Evolutionary conservation across 2,113 vertebrate species (phyloP), one percentile per base, ranked within the genome.

Genomic region (Cnemophilus loriae): DNA sequence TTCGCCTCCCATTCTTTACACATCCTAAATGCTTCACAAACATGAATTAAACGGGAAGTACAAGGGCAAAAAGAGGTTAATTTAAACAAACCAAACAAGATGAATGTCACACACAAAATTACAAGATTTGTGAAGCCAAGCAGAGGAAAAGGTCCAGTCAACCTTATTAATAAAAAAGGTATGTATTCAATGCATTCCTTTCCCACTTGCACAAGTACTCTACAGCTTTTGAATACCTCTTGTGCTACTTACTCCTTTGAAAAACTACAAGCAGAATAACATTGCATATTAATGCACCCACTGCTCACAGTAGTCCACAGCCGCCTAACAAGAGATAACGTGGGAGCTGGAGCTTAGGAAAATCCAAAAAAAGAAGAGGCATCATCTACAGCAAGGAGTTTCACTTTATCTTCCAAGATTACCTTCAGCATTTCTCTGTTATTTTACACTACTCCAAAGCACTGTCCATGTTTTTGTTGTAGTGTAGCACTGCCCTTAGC

Each of bases 1-100:
- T 90, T 94, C 0, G 0, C 30, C 60, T 86, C 71, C 39, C 32
- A 4, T 74, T 88, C 90, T 92, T 89, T 74, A 93, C 32, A 81
- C 33, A 85, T 77, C n/a, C 85, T 75, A 95, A 96, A 84, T 39
- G 69, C 80, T 93, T 92, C 79, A 89, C 65, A 96, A 96, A 96
- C 56, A 90, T 6, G 20, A 92, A 94, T 84, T 92, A 81, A 92
- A 75, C 0, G 3, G 37, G 33, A 89, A 89, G 41, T n/a, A 57
- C 69, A 90, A 87, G 73, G 73, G 69, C 86, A 93, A 90, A 90
- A 95, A 68, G 52, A 92, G 71, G 96, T 93, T 93, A 85, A 92
- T 90, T 92, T 86, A 87, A 94, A 87, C 79, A 88, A 93, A 86
- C 28, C 56, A 88, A 96, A 68, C 37, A 78, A 92, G 65, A 63